These are phyloP conservation scores for Tachycineta bicolor DNA, from an alignment of 2,113 vertebrate genomes.

Conservation along the genomic window DNA sequence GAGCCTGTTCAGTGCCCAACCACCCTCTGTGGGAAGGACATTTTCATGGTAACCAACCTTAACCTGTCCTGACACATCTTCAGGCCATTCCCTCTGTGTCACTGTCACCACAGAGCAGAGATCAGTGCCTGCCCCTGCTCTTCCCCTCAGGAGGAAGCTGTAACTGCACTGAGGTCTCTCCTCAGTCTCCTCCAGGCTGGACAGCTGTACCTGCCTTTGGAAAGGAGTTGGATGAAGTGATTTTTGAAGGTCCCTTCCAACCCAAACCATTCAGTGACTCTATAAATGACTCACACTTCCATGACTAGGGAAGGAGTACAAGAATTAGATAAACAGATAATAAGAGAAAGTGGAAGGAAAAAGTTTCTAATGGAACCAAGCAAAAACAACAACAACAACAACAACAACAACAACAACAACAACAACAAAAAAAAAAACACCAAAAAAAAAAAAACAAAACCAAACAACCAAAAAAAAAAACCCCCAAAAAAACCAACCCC, in stretches of 20 bases:
- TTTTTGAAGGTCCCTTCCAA: background rate
- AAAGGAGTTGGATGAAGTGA: background rate
- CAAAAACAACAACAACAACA: no score
- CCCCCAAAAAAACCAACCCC: no score
- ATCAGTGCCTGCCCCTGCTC: background rate
- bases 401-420: no score
- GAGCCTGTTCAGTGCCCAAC: background rate
- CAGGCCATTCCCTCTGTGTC: accelerated
- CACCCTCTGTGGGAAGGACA: no score
- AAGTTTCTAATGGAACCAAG: background rate
- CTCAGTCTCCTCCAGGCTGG: background rate
- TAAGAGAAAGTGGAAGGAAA: background rate
- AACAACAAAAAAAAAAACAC: background rate
- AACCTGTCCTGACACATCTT: background rate
- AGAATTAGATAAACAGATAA: background rate
- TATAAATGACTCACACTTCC: background rate
- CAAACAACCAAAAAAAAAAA: no score
- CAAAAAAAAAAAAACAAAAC: background rate
- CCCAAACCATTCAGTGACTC: background rate
- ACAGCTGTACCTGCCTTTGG: background rate
- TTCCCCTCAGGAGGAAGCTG: accelerated
- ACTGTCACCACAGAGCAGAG: background rate
- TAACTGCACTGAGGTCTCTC: background rate
- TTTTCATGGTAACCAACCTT: background rate
- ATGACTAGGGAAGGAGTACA: accelerated